Percentiles rank a stretch among this genome's conserved stretches.
Conservation (phyloP, 2,888 invertebrate species). For the Myopa testacea region DNA sequence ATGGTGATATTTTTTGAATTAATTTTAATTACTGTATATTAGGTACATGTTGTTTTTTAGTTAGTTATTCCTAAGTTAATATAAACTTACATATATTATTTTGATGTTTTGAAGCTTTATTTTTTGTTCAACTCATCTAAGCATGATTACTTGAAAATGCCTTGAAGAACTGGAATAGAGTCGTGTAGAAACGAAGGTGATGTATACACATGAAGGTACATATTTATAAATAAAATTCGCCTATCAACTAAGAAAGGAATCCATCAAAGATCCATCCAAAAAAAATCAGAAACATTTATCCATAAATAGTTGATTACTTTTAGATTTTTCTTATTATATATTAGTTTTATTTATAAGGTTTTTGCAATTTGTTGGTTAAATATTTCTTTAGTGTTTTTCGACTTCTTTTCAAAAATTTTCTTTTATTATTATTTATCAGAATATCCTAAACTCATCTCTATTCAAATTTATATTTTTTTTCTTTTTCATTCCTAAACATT, state of each 20-base stretch:
- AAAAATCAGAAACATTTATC: no score
- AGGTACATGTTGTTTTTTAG: not conserved
- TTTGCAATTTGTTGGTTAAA: no score
- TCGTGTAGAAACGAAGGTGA: slow-evolving; percentile 8
- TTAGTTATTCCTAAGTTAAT: not conserved
- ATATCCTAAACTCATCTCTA: slow-evolving; percentile 10
- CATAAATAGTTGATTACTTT: no score
- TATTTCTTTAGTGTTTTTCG: no score
- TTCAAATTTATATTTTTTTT: slow-evolving; percentile 12
- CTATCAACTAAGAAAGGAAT: no score
- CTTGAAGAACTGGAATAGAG: slow-evolving; percentile 24
- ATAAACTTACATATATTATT: slow-evolving; percentile 8
- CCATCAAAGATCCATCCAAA: no score
- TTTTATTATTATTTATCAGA: slow-evolving; percentile 11
- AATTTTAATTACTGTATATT: slow-evolving; percentile 11
- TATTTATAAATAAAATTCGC: not conserved
- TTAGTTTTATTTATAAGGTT: not conserved
- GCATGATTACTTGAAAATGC: slow-evolving; percentile 4
- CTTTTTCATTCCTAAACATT: slow-evolving; percentile 26
- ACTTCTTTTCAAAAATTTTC: no score
- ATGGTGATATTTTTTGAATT: slow-evolving; percentile 15
- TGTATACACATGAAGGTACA: not conserved
- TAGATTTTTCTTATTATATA: not conserved
- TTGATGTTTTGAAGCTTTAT: not conserved
- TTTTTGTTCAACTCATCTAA: slow-evolving; percentile 8